Base-by-base conservation (phyloP, 2,113 vertebrate species). In the Dipodomys merriami region DNA sequence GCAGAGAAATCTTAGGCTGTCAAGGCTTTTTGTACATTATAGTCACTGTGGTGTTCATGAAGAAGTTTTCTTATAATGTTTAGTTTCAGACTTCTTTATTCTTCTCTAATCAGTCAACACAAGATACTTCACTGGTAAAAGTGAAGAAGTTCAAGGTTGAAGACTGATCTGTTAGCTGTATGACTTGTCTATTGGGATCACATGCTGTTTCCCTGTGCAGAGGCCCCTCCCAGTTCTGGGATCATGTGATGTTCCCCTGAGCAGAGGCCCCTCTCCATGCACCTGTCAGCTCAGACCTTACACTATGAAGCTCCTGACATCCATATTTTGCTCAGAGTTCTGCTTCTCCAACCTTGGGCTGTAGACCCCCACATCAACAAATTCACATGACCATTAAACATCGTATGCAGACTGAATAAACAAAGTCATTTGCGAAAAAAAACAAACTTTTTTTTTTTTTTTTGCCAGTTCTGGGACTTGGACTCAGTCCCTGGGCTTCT, bases 21-120 rank as follows among this genome's bases (percentile, higher is more conserved):
- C 89, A 78, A 82, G 65, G 10, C 27, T 67, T 87, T 53, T 82
- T 83, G 6, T 80, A 88, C 72, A 49, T 84, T 84, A 80, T 33
- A 53, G 27, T 85, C 39, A 64, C 27, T 39, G 4, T 81, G 44
- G 53, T 25, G 76, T 22, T 88, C n/a, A 65, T 19, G 53, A 74
- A 80, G 81, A 9, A 84, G 16, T n/a, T 83, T 81, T 67, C 23
- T 77, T 74, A 67, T 27, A 67, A 57, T 7, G 87, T 94, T 57
- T 79, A 4, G 12, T 84, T 82, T 90, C 6, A 33, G 80, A 19
- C 30, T 81, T 62, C 29, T 74, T 35, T 80, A 12, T 18, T 15
- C 90, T 86, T 20, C 79, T 91, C 73, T 81, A 77, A 22, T 91
- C 46, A 91, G 62, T 7, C 15, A 79, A 6, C 29, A 74, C 53